Percentiles rank a stretch among this genome's conserved stretches.
These are phyloP conservation scores for Oncorhynchus keta DNA, from an alignment of 2,113 vertebrate genomes.

Conservation along the genomic window DNA sequence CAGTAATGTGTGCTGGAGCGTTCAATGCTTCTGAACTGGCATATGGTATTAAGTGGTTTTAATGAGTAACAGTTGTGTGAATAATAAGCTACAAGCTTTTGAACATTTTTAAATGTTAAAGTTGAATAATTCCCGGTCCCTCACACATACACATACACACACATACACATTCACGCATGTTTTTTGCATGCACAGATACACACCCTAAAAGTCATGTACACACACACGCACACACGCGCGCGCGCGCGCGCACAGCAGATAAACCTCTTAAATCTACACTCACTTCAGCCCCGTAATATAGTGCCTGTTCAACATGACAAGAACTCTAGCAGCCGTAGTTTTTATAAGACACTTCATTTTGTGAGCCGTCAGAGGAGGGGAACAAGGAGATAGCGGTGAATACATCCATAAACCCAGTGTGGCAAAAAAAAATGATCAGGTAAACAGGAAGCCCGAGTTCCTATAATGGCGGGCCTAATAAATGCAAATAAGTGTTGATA, in stretches of 20 bases:
- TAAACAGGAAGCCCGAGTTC: neutral
- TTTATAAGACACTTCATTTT: conserved; percentile 26
- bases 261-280: conserved; percentile 11
- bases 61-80: no score
- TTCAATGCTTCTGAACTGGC: no score
- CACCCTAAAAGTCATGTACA: conserved; percentile 7
- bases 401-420: conserved; percentile 5
- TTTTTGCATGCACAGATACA: conserved; percentile 4
- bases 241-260: conserved; percentile 5
- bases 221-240: conserved; percentile 12
- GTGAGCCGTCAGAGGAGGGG: neutral
- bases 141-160: conserved; percentile 14
- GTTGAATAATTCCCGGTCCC: neutral
- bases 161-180: conserved; percentile 12
- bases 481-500: conserved; percentile 6
- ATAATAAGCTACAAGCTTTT: neutral
- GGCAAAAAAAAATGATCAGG: neutral
- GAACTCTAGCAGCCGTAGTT: conserved; percentile 9
- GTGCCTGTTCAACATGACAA: neutral
- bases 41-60: no score
- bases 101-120: no score
- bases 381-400: conserved; percentile 11
- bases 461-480: neutral
- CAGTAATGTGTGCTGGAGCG: no score
- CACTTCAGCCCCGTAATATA: neutral